Base-by-base conservation (phyloP, 2,888 invertebrate species). In the Caenorhabditis zanzibari region DNA sequence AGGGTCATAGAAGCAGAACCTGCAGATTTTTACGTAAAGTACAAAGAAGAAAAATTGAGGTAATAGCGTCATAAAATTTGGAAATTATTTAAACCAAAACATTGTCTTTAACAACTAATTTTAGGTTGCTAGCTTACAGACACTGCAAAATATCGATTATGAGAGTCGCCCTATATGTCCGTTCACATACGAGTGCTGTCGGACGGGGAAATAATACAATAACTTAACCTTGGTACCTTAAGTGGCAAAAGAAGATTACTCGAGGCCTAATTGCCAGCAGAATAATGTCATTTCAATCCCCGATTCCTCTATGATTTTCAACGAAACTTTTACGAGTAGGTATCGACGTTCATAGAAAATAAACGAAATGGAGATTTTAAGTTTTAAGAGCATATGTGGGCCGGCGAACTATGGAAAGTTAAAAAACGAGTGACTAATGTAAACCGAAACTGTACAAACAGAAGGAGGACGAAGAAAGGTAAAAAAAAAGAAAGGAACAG, bases 361-460 rank as follows among this genome's bases (percentile, higher is more conserved):
- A 52, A 35, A 6, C 26, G 68, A 68, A 54, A 77, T 9, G 44
- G 71, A 54, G 56, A 77, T 52, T 38, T n/a, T 41, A 14, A 4
- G 14, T 44, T 32, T 63, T 19, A 12, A n/a, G 58, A 19, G 28
- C 41, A 7, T 44, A 44, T 44, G 76, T 76, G 59, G 61, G 76
- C 49, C 19, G 47, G 4, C 52, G 69, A 47, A 35, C 6, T 10
- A 47, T 44, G 63, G 66, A 76, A 68, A 74, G 26, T 49, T 61
- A n/a, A 75, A 66, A 74, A 64, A 26, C 41, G 76, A 66, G 68
- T 68, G 68, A 61, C 63, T 71, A 69, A 63, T 71, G 77, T 69
- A 77, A 77, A 77, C 54, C 52, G 71, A 77, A 77, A 77, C 77
- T 77, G 71, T 71, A 71, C 77, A 77, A 77, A 77, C 56, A 77